Evolutionary conservation across 2,113 vertebrate species (phyloP).

Genomic region (Aegypius monachus): DNA sequence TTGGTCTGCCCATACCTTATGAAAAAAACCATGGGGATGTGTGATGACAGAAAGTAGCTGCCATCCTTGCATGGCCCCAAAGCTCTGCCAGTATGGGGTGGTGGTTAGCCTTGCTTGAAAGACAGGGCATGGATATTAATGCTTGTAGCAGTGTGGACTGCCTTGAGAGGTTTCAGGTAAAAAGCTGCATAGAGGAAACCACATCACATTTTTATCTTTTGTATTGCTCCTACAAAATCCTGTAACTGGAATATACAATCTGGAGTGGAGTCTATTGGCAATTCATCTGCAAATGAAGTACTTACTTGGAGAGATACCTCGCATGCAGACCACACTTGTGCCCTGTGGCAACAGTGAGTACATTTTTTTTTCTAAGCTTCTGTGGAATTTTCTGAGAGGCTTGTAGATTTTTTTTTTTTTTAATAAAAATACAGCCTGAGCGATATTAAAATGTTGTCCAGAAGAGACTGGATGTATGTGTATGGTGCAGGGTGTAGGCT

Average conservation of each 20-base stretch:
- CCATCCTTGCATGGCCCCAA: background rate
- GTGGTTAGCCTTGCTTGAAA: background rate
- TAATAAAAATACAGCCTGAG: background rate
- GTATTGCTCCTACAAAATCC: background rate
- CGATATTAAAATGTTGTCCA: background rate
- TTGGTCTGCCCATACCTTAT: background rate
- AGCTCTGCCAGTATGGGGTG: background rate
- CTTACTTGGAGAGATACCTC: background rate
- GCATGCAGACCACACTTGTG: background rate
- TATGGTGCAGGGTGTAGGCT: background rate
- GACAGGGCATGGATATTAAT: background rate
- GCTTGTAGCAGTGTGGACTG: background rate
- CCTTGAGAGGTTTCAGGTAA: background rate
- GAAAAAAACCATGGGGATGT: background rate
- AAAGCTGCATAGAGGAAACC: background rate
- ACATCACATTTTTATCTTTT: background rate
- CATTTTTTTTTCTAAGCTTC: fast-evolving
- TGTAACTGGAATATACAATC: background rate
- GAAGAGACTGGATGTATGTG: background rate
- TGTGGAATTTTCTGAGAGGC: background rate
- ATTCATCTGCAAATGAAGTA: background rate
- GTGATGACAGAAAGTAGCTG: background rate
- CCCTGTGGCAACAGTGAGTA: background rate
- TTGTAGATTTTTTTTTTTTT: background rate
- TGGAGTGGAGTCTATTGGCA: background rate